Conservation (phyloP, 2,888 invertebrate genomes). For the Drosophila dives region DNA sequence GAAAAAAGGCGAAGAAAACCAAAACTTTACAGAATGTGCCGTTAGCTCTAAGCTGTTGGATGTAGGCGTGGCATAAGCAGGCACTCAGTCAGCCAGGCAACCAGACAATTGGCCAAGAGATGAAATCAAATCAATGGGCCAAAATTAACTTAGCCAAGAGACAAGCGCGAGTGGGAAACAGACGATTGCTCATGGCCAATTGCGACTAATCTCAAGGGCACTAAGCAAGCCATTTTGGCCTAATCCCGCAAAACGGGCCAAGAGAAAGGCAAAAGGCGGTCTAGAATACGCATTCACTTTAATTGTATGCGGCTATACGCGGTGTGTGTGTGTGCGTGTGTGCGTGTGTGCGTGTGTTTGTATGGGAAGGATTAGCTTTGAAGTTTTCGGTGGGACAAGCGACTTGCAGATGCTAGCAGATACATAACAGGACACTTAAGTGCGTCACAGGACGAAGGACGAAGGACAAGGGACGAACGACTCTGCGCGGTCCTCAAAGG, state of each 20-base stretch:
- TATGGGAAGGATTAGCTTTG: constrained; percentile 52
- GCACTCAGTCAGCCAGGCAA: constrained; percentile 1
- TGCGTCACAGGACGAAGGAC: constrained; percentile 21
- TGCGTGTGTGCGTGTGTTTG: neutral
- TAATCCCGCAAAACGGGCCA: constrained; percentile 31
- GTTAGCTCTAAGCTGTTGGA: constrained; percentile 5
- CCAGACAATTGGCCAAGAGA: constrained; percentile 61
- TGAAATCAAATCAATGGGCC: constrained; percentile 68
- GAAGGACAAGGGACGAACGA: neutral
- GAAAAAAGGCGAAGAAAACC: neutral
- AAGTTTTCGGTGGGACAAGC: constrained; percentile 30
- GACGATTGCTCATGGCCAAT: constrained; percentile 33
- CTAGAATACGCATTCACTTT: constrained; percentile 26
- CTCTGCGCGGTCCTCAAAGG: neutral
- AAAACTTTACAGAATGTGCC: neutral
- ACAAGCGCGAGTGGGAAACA: neutral
- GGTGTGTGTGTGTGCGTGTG: neutral
- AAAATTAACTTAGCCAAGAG: constrained; percentile 22
- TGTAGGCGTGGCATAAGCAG: constrained; percentile 16
- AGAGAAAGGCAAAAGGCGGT: constrained; percentile 12
- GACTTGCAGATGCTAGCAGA: constrained; percentile 17
- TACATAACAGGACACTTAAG: constrained; percentile 54
- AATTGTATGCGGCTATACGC: constrained; percentile 40
- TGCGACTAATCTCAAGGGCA: constrained; percentile 34
- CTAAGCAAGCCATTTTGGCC: constrained; percentile 35